phyloP scores from a whole-genome alignment of 53 echinoderm and acorn worm genomes.

The Henricia sp. region DNA sequence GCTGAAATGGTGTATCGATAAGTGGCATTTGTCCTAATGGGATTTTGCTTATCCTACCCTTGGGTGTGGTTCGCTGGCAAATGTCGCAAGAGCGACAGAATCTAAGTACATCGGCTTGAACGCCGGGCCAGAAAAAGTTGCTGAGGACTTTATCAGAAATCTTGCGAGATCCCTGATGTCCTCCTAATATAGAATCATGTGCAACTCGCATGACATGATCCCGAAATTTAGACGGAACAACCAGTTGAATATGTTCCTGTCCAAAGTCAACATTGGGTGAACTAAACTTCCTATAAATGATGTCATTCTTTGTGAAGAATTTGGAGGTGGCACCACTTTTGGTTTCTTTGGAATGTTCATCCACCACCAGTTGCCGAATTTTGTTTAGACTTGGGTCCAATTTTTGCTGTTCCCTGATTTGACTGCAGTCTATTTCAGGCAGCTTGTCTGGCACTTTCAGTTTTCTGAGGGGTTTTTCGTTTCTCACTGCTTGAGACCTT shows the following conservation, averaged over 20 bases:
- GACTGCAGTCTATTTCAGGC: not conserved
- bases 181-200: constrained; percentile 62
- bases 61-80: constrained; percentile 61
- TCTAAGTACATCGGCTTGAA: constrained; percentile 34
- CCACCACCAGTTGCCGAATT: not conserved
- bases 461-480: constrained; percentile 19
- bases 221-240: constrained; percentile 42
- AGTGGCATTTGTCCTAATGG: constrained; percentile 48
- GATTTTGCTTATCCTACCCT: constrained; percentile 42
- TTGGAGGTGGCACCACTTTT: not conserved
- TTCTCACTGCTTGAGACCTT: not conserved
- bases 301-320: constrained; percentile 16
- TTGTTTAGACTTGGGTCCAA: no score
- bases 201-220: constrained; percentile 31
- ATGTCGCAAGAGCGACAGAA: constrained; percentile 34
- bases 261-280: constrained; percentile 21
- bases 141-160: constrained; percentile 43
- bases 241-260: constrained; percentile 10
- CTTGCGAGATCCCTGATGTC: constrained; percentile 49
- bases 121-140: constrained; percentile 57
- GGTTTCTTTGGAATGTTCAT: not conserved
- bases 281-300: constrained; percentile 25
- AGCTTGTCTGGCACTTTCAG: constrained; percentile 11
- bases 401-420: not conserved
- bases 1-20: constrained; percentile 39